Base-by-base conservation (phyloP, 2,113 vertebrate species). In the Pycnonotus jocosus region DNA sequence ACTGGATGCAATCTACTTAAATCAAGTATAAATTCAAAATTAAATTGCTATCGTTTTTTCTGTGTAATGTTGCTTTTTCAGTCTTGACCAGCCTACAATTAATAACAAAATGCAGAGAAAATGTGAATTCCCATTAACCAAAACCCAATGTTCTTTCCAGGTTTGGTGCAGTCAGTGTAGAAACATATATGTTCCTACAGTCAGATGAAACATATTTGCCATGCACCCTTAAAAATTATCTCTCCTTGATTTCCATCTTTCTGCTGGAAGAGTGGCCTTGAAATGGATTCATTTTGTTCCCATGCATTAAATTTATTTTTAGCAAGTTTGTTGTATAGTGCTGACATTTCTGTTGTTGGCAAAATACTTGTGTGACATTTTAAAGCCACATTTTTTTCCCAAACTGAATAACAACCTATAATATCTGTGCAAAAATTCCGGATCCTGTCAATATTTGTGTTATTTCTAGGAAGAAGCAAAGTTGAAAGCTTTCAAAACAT, bases 331-430 rank as follows among this genome's bases (percentile, higher is more conserved):
- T 30, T 86, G 69, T 61, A 28, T 64, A 86, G 54, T 88, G 42
- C 15, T 80, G 71, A 56, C 35, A 56, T 92, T 93, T 94, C 57
- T 85, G 10, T 82, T 53, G 28, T 38, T 64, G 81, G 35, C n/a
- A 82, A 81, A 94, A 92, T 42, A 65, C 48, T 87, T 56, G 38
- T 35, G 27, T 83, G 81, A 88, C 62, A 86, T 93, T 96, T 90
- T 77, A 86, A 92, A 86, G 12, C 38, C 35, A 45, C 47, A 0
- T 7, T 44, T 71, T 62, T 45, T 87, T 24, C 20, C 30, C 54
- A 50, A 57, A n/a, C 40, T 30, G 24, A 86, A 44, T 77, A 79
- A 61, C 48, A 58, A 90, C n/a, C 44, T 90, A 28, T 40, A 47
- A 72, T 22, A 78, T 62, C 60, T 38, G 28, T 20, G 10, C 78